phyloP scores from a whole-genome alignment of 2,888 invertebrate genomes.

The Zelleria hepariella region DNA sequence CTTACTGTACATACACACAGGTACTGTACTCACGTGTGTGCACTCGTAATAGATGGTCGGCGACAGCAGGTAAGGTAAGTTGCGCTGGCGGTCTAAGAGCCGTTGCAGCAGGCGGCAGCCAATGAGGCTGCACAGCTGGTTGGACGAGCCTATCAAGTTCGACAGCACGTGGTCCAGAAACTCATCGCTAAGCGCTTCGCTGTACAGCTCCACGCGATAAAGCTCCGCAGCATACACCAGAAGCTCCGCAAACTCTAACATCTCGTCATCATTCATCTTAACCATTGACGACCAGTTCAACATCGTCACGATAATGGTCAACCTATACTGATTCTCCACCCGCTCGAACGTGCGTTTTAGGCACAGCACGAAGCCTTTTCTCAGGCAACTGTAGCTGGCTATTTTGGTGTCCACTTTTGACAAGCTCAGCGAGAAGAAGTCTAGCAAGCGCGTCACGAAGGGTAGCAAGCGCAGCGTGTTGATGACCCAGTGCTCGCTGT shows the following conservation, averaged over 20 bases:
- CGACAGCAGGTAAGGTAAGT: constrained; percentile 51
- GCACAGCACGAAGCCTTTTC: constrained; percentile 69
- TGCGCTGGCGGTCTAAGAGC: constrained; percentile 69
- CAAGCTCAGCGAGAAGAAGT: constrained; percentile 58
- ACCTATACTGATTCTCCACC: constrained; percentile 52
- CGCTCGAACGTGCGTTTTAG: constrained; percentile 64
- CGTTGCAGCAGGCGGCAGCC: constrained; percentile 69
- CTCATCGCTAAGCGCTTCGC: constrained; percentile 52
- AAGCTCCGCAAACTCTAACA: constrained; percentile 65
- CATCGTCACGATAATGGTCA: constrained; percentile 61
- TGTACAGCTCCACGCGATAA: constrained; percentile 47
- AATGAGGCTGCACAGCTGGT: constrained; percentile 58
- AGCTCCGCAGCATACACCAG: constrained; percentile 65
- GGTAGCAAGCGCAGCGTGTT: constrained; percentile 44
- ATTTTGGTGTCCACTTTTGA: constrained; percentile 19
- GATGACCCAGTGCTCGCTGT: constrained; percentile 55
- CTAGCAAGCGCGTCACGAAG: constrained; percentile 53
- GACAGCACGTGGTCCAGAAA: constrained; percentile 58
- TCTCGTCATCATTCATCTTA: constrained; percentile 43
- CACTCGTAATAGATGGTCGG: constrained; percentile 63
- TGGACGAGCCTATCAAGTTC: constrained; percentile 55
- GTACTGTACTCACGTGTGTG: constrained; percentile 31
- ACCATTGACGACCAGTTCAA: constrained; percentile 62
- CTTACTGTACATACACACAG: no score
- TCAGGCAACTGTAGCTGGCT: constrained; percentile 38